These are phyloP conservation scores for Ophion costatus DNA, from an alignment of 2,888 invertebrate genomes.

Conservation along the genomic window DNA sequence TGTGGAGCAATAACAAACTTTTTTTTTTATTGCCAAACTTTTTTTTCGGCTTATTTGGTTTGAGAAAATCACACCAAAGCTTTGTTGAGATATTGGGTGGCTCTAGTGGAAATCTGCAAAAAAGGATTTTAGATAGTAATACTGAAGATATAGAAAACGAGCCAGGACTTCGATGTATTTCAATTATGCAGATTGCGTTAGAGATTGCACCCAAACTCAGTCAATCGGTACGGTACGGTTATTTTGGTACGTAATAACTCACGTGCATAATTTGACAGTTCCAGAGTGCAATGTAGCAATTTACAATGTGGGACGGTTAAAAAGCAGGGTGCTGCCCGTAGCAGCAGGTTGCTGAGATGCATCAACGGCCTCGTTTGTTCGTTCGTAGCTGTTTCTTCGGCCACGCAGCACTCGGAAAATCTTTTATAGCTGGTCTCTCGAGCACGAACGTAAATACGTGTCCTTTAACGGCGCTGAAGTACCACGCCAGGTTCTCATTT, in stretches of 20 bases:
- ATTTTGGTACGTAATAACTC: neutral
- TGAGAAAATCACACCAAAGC: too few species aligned
- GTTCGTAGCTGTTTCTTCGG: slow-evolving; percentile 49
- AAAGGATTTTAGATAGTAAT: too few species aligned
- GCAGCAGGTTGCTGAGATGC: slow-evolving; percentile 23
- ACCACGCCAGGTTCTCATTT: slow-evolving; percentile 45
- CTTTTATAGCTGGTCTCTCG: slow-evolving; percentile 66
- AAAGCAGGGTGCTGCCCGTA: slow-evolving; percentile 2
- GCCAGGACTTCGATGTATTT: neutral
- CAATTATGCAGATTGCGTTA: neutral
- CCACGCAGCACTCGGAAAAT: slow-evolving; percentile 61
- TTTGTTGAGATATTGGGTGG: too few species aligned
- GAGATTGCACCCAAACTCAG: too few species aligned
- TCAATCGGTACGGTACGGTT: neutral
- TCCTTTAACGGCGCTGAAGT: slow-evolving; percentile 64
- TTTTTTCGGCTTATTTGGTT: too few species aligned
- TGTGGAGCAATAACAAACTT: too few species aligned
- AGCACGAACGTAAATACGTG: slow-evolving; percentile 68
- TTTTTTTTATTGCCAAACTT: too few species aligned
- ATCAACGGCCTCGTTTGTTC: slow-evolving; percentile 47
- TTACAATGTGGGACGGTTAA: slow-evolving; percentile 2
- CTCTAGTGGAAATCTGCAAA: too few species aligned
- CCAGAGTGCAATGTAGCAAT: neutral
- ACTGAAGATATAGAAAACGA: too few species aligned
- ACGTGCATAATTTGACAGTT: neutral